Conservation (phyloP, 2,797 vertebrate genomes). For the Coluber constrictor region DNA sequence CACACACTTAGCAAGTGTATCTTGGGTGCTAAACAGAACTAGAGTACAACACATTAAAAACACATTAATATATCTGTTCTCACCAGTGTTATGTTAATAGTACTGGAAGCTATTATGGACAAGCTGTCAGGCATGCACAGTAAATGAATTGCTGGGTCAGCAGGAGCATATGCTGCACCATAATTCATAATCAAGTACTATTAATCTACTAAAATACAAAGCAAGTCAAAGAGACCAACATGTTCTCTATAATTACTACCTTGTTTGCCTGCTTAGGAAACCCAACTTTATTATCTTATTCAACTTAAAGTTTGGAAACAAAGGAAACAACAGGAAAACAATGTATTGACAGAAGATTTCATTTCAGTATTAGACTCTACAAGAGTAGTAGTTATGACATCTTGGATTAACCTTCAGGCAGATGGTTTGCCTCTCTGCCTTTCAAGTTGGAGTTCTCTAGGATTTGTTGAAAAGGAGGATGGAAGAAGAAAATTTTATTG, state of each 20-base stretch:
- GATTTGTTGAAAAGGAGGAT: not conserved
- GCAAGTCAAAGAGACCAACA: not conserved
- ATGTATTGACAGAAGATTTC: not conserved
- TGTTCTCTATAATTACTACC: conserved; percentile 28
- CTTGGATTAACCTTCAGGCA: not conserved
- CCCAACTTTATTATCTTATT: conserved; percentile 16
- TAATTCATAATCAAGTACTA: conserved; percentile 19
- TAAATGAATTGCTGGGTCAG: conserved; percentile 27
- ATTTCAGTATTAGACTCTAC: not conserved
- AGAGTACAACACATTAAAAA: conserved; percentile 36
- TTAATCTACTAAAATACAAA: conserved; percentile 13
- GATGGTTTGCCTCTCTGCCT: not conserved
- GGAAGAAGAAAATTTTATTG: not conserved
- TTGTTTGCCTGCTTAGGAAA: conserved; percentile 8
- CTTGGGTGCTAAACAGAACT: conserved; percentile 12
- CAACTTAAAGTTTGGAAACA: conserved; percentile 15
- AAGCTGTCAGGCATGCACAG: conserved; percentile 27
- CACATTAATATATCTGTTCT: conserved; percentile 41
- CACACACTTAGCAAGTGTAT: not conserved
- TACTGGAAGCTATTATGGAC: conserved; percentile 36
- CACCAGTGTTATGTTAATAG: conserved; percentile 36
- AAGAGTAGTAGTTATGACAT: not conserved
- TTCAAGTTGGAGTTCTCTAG: not conserved
- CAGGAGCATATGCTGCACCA: not conserved
- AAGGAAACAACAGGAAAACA: not conserved